Evolutionary conservation across 1,140 invertebrate species (phyloP).

Genomic region (Cydia pomonella): DNA sequence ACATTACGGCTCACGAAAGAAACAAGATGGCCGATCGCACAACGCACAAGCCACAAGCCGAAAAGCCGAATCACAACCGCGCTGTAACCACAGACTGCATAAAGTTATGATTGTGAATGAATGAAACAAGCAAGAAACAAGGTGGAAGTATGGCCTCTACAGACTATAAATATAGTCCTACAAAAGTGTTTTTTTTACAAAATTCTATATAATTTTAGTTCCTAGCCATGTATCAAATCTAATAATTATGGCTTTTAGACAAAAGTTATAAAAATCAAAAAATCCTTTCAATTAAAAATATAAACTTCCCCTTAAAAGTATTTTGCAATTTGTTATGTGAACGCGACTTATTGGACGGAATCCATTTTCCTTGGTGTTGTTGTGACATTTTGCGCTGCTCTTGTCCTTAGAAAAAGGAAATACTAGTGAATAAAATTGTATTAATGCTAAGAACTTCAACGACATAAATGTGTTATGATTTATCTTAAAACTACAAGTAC

Average conservation of each 20-base stretch:
- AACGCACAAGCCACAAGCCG: too few species aligned
- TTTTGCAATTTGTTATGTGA: background rate
- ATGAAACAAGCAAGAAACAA: too few species aligned
- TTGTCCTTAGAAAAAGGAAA: slow-evolving; percentile 56
- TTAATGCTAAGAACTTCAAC: slow-evolving; percentile 51
- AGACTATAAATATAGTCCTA: too few species aligned
- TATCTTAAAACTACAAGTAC: slow-evolving; percentile 44
- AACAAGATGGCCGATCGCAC: slow-evolving; percentile 71
- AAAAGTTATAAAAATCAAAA: too few species aligned
- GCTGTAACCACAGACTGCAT: slow-evolving; percentile 3
- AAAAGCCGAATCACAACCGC: too few species aligned
- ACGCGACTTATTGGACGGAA: slow-evolving; percentile 44
- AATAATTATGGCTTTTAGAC: too few species aligned
- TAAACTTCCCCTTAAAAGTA: background rate
- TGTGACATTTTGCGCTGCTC: slow-evolving; percentile 75
- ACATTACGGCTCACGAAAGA: slow-evolving; percentile 38
- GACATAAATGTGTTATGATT: slow-evolving; percentile 57
- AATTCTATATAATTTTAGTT: too few species aligned
- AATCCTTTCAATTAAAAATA: too few species aligned
- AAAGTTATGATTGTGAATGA: background rate
- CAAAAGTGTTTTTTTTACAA: too few species aligned
- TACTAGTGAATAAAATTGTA: slow-evolving; percentile 50
- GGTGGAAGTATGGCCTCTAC: too few species aligned
- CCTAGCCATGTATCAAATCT: too few species aligned
- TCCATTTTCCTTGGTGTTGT: slow-evolving; percentile 78